Base-by-base conservation (phyloP, 2,797 vertebrate genomes). In the Champsocephalus gunnari region DNA sequence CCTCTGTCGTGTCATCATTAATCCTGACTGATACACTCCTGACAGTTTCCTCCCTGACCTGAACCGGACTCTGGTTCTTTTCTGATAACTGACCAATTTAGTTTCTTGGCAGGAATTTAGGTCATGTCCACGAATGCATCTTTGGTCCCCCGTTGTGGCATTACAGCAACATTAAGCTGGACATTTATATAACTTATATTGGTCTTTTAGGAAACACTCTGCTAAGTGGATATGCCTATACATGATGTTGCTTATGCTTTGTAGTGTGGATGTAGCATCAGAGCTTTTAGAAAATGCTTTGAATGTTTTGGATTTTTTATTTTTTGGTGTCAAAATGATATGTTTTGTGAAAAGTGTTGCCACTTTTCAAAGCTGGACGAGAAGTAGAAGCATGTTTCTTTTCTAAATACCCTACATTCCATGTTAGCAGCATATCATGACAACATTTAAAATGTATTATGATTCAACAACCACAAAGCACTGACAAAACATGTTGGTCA, bases 11-110 rank as follows among this genome's bases (percentile, higher is more conserved):
- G 4, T 44, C 16, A 34, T 71, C 74, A 80, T 77, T 75, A 75
- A 82, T 84, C 84, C 77, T 24, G 64, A 64, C 58, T 72, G 78
- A 87, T 68, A 70, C 83, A 77, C 73, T 79, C 71, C 59, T 32
- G 47, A 79, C 71, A 19, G 51, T 9, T 57, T 74, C 74, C 70
- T 66, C 77, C 0, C 21, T 77, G 77, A 81, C 75, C 66, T n/a
- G n/a, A 61, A 4, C 69, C 12, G 59, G 48, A 64, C 19, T 34
- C 57, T 4, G 19, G 56, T 13, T n/a, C 51, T 72, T 54, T 65
- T 50, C 64, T 66, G 41, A 43, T 12, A 75, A 48, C 43, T 16
- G 28, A n/a, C 12, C 11, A 17, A 17, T 66, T 67, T 56, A 9
- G 11, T 57, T 14, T 50, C 55, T 66, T 47, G 48, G 32, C 19